A percentile compares a stretch with the other conserved stretches of the same genome.
Evolutionary conservation across 1,140 invertebrate species (phyloP).

Genomic region (Trypoxylus dichotomus): DNA sequence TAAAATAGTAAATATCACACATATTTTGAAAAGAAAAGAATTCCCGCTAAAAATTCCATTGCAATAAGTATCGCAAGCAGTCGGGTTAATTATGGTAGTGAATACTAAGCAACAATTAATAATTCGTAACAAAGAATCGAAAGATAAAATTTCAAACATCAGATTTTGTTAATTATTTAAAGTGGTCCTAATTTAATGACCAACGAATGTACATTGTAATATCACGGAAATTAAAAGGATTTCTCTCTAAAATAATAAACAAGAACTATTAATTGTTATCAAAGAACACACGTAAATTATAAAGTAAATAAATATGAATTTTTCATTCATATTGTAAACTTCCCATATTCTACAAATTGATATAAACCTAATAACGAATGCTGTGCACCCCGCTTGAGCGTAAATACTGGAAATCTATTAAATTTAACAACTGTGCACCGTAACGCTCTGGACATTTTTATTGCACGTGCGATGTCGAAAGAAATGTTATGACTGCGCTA

Average conservation of each 20-base stretch:
- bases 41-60: too few relatives aligned
- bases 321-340: not conserved
- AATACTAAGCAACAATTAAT: not conserved
- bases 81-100: too few relatives aligned
- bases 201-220: not conserved
- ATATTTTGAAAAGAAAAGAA: too few relatives aligned
- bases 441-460: not conserved
- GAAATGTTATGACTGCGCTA: not conserved
- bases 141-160: not conserved
- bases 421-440: slow-evolving; percentile 2
- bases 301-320: too few relatives aligned
- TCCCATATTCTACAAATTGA: not conserved
- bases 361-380: not conserved
- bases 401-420: slow-evolving; percentile 17
- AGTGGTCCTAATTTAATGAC: too few relatives aligned
- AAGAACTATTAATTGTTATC: not conserved
- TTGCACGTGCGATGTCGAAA: not conserved
- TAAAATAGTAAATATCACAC: too few relatives aligned
- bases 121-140: not conserved
- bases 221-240: not conserved
- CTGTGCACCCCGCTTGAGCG: not conserved
- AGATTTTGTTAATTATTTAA: not conserved
- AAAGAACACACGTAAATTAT: not conserved
- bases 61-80: too few relatives aligned
- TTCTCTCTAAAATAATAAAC: not conserved